Evolutionary conservation across 1,140 invertebrate species (phyloP).

Genomic region (Caenorhabditis tropicalis): DNA sequence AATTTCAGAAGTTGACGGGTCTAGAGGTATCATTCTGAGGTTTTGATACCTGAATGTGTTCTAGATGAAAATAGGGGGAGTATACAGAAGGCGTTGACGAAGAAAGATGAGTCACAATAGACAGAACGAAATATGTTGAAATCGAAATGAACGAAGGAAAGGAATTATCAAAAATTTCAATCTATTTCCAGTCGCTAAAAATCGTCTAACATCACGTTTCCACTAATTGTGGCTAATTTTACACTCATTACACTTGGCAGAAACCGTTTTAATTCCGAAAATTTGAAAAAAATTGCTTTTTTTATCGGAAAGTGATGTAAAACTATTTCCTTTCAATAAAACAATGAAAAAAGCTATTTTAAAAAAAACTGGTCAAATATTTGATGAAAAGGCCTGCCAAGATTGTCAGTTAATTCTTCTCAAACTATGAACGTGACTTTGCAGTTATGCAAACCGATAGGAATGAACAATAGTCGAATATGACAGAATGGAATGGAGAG

Average conservation of each 20-base stretch:
- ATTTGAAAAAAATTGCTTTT: neutral
- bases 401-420: neutral
- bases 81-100: constrained; percentile 29
- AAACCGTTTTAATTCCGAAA: neutral
- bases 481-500: neutral
- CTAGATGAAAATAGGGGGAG: neutral
- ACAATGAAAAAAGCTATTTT: too few species aligned
- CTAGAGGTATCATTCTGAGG: constrained; percentile 10
- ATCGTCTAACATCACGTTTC: neutral
- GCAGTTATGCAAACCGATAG: too few species aligned
- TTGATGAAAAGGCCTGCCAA: constrained; percentile 3
- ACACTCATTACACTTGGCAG: neutral
- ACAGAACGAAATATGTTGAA: neutral
- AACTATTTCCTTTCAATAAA: neutral
- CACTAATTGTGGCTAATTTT: neutral
- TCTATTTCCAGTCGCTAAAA: neutral
- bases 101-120: neutral
- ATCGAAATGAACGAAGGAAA: neutral
- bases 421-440: neutral
- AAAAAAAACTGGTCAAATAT: constrained; percentile 29
- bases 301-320: neutral
- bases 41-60: neutral
- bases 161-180: neutral
- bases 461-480: neutral
- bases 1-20: constrained; percentile 7